phyloP scores from a whole-genome alignment of 2,113 vertebrate species.

The Sylvia atricapilla region DNA sequence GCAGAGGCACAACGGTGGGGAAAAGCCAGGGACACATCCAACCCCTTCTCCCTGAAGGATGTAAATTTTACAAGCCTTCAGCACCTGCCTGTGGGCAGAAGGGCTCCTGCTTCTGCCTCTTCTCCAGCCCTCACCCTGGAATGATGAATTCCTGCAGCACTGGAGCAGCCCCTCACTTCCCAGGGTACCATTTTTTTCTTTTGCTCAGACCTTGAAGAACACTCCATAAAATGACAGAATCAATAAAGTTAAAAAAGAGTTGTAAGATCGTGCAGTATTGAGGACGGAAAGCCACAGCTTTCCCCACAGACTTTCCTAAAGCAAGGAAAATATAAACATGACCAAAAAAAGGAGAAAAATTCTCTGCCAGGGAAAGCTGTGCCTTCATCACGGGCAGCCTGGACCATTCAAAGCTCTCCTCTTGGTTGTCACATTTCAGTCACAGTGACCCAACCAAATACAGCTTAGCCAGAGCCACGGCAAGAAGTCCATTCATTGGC shows the following conservation, averaged over 20 bases:
- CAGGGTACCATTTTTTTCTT: neutral
- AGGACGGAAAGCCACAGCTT: neutral
- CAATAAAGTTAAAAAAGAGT: neutral
- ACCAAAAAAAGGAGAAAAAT: neutral
- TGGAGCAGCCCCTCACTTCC: neutral
- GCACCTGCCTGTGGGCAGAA: neutral
- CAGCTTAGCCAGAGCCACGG: neutral
- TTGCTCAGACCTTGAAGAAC: neutral
- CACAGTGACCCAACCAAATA: neutral
- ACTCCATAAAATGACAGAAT: neutral
- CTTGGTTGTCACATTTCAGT: neutral
- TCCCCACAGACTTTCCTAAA: neutral
- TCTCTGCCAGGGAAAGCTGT: neutral
- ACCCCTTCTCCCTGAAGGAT: accelerated
- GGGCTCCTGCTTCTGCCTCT: neutral
- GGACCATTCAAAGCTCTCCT: neutral
- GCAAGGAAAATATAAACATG: neutral
- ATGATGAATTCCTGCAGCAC: neutral
- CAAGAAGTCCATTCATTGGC: neutral
- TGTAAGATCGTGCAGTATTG: accelerated
- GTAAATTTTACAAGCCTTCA: neutral
- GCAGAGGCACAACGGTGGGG: accelerated
- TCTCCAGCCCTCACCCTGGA: neutral
- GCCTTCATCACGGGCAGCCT: neutral
- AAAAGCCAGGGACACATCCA: neutral